A percentile compares a stretch with the other conserved stretches of the same genome.
These are phyloP conservation scores for Drosophila seguyi DNA, from an alignment of 1,140 invertebrate species.

Conservation along the genomic window DNA sequence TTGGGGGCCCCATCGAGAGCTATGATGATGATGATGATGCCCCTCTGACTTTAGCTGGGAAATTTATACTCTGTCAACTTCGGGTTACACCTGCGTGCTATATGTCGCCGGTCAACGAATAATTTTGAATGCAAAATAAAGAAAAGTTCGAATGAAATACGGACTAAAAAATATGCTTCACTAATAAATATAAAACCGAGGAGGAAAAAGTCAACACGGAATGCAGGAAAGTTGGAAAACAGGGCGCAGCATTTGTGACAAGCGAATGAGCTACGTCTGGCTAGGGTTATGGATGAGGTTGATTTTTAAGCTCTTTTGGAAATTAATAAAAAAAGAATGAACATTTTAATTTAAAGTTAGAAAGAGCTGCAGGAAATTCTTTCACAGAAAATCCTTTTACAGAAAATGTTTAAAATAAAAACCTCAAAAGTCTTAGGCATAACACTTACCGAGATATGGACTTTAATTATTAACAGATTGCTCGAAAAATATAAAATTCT, in stretches of 20 bases:
- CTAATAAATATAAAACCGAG: constrained; percentile 54
- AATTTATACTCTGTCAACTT: constrained; percentile 53
- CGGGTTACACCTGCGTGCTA: constrained; percentile 51
- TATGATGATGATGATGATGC: constrained; percentile 11
- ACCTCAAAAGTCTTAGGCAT: background rate
- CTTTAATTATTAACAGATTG: background rate
- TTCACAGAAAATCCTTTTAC: background rate
- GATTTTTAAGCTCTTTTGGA: background rate
- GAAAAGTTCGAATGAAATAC: constrained; percentile 49
- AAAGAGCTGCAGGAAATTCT: no score
- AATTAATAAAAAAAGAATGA: background rate
- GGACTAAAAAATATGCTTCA: constrained; percentile 56
- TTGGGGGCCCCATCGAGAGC: constrained; percentile 10
- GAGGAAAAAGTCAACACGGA: constrained; percentile 4
- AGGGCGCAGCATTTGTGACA: constrained; percentile 27
- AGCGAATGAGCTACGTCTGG: constrained; percentile 2
- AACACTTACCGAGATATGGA: no score
- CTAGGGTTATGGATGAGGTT: constrained; percentile 5
- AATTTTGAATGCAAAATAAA: constrained; percentile 14
- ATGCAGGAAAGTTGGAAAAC: constrained; percentile 4
- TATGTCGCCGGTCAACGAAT: constrained; percentile 35
- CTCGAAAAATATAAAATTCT: background rate
- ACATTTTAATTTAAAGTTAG: background rate
- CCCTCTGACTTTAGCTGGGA: constrained; percentile 8
- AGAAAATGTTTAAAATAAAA: background rate